phyloP scores from a whole-genome alignment of 1,140 invertebrate genomes.

The Aphis craccivora region DNA sequence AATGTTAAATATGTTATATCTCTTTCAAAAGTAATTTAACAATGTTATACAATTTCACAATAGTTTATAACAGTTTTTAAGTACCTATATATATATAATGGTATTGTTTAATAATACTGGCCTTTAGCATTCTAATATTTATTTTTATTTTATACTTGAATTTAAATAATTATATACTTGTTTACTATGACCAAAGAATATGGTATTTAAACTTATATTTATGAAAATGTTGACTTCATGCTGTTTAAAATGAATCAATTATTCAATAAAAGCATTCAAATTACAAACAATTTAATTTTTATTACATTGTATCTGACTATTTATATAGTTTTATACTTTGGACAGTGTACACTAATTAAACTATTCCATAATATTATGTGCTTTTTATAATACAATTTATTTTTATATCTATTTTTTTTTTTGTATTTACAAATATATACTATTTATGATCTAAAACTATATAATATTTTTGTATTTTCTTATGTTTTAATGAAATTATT shows the following conservation, averaged over 20 bases:
- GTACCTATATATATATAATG: neutral
- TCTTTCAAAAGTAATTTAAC: neutral
- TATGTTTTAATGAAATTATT: neutral
- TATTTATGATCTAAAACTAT: neutral
- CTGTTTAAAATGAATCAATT: neutral
- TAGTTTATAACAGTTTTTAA: neutral
- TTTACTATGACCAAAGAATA: slow-evolving; percentile 23
- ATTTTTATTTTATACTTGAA: neutral
- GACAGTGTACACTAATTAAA: neutral
- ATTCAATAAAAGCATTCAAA: neutral
- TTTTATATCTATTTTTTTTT: slow-evolving; percentile 2
- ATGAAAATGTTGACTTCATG: neutral
- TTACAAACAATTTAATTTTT: neutral
- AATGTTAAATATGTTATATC: neutral
- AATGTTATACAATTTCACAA: neutral
- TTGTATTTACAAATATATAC: neutral
- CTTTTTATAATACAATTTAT: slow-evolving; percentile 13
- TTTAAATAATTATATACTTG: neutral
- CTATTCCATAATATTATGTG: neutral
- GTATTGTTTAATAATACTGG: neutral
- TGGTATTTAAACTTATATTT: neutral
- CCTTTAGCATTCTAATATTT: neutral
- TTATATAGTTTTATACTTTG: neutral
- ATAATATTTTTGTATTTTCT: neutral
- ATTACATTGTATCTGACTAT: neutral